Conservation (phyloP, 2,797 vertebrate genomes). For the Sebastes flavidus region DNA sequence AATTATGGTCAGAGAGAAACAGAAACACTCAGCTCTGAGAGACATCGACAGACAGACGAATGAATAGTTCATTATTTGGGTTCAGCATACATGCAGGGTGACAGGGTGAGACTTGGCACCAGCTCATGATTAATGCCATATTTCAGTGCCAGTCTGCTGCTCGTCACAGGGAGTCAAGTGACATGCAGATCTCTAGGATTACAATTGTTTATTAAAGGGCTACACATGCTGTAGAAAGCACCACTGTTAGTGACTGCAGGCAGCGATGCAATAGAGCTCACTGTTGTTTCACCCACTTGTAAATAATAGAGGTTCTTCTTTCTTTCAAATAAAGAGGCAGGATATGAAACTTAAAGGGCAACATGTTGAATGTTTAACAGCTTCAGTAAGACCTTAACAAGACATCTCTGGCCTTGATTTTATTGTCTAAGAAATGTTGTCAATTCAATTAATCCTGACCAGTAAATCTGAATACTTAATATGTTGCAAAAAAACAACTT, state of each 20-base stretch:
- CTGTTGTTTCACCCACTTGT: background rate
- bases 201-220: background rate
- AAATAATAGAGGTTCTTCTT: background rate
- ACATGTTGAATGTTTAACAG: background rate
- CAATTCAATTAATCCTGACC: no score
- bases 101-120: background rate
- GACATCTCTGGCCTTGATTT: no score
- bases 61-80: slow-evolving; percentile 12
- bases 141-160: slow-evolving; percentile 1
- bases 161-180: background rate
- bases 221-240: background rate
- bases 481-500: no score
- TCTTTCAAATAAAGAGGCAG: background rate
- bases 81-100: background rate
- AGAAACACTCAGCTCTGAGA: background rate
- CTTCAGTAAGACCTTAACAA: background rate
- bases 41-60: background rate
- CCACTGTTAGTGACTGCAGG: background rate
- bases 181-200: background rate
- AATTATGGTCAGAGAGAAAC: slow-evolving; percentile 19
- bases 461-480: no score
- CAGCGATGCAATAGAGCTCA: background rate
- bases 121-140: background rate
- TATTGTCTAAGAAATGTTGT: no score
- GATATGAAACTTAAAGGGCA: background rate